Percentiles rank a stretch among this genome's conserved stretches.
Conservation (phyloP, 2,113 vertebrate species). For the Thomomys bottae region DNA sequence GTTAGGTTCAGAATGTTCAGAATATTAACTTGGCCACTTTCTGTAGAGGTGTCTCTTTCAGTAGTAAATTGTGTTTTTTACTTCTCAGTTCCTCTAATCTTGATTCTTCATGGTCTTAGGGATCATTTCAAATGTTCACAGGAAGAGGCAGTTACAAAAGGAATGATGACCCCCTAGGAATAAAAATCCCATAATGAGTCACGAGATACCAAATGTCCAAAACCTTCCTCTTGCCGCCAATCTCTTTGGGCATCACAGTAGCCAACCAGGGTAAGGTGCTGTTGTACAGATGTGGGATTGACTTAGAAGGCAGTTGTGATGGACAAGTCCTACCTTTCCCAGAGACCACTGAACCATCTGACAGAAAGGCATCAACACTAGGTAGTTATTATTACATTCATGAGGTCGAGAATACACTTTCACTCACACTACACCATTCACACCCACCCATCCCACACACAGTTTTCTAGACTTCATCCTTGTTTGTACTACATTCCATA, state of each 20-base stretch:
- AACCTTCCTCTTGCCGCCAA: not conserved
- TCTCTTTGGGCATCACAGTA: not conserved
- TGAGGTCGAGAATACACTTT: conserved; percentile 57
- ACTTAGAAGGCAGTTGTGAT: too few relatives aligned
- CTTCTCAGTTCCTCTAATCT: not conserved
- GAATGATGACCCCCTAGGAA: not conserved
- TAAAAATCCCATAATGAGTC: not conserved
- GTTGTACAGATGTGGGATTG: not conserved
- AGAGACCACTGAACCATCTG: not conserved
- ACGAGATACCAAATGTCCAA: not conserved
- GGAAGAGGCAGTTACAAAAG: not conserved
- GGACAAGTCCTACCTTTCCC: not conserved
- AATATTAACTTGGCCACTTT: not conserved
- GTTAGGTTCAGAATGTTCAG: not conserved
- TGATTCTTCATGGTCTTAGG: not conserved
- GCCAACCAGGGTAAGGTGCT: not conserved
- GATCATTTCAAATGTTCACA: not conserved
- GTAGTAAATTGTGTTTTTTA: not conserved
- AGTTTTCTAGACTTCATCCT: conserved; percentile 80
- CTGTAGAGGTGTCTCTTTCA: not conserved
- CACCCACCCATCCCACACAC: too few relatives aligned
- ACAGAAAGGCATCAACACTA: not conserved
- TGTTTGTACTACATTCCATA: conserved; percentile 79
- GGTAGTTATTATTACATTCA: conserved; percentile 21
- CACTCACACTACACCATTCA: not conserved